Conservation (phyloP, 2,113 vertebrate genomes). For the Prunella himalayana region DNA sequence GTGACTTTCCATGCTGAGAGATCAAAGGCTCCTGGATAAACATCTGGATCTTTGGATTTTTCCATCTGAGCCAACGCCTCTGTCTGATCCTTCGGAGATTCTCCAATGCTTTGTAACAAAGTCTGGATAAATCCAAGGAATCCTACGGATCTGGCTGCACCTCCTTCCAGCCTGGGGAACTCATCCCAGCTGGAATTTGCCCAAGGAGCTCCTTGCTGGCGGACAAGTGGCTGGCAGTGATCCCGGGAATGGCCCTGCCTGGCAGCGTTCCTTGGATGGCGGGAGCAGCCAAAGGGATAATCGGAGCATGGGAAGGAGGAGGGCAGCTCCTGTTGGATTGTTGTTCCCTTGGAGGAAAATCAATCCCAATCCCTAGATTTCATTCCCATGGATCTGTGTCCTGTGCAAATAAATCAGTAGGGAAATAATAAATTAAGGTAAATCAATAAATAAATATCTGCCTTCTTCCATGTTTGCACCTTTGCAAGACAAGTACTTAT, state of each 20-base stretch:
- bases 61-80: not conserved
- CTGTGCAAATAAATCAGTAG: not conserved
- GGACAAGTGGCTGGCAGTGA: not conserved
- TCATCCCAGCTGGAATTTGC: not conserved
- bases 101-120: not conserved
- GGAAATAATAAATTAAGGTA: not conserved
- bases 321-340: not conserved
- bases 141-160: not conserved
- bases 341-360: not conserved
- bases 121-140: not conserved
- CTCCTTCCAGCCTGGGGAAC: not conserved
- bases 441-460: not conserved
- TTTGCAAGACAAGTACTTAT: not conserved
- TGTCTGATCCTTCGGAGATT: not conserved
- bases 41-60: not conserved
- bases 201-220: not conserved
- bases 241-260: not conserved
- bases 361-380: accelerated
- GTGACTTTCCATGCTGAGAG: not conserved
- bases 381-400: not conserved
- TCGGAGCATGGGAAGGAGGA: not conserved
- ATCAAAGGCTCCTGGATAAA: not conserved
- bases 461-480: not conserved
- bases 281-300: not conserved
- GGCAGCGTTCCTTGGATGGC: not conserved